Conservation (phyloP, 2,888 invertebrate species). For the Diloba caeruleocephala region DNA sequence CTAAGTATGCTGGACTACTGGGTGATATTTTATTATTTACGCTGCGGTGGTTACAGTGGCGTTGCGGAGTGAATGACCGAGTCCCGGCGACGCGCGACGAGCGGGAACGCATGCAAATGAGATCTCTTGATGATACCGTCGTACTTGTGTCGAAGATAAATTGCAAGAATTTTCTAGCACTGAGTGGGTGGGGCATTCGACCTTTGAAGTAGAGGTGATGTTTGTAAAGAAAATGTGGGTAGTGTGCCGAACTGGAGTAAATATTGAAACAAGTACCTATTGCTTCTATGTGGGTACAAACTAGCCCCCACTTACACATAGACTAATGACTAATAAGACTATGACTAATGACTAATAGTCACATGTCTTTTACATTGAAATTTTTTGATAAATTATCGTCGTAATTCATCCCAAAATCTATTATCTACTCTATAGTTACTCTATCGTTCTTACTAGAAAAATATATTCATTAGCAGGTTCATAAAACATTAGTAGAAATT, state of each 20-base stretch:
- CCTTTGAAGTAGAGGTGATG: slow-evolving; percentile 15
- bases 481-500: no score
- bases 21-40: slow-evolving; percentile 47
- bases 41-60: slow-evolving; percentile 31
- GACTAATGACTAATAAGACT: no score
- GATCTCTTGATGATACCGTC: slow-evolving; percentile 50
- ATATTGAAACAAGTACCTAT: no score
- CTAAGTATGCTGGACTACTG: slow-evolving; percentile 39
- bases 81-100: slow-evolving; percentile 52
- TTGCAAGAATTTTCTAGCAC: slow-evolving; percentile 26
- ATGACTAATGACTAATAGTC: no score
- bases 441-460: no score
- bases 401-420: no score
- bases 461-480: no score
- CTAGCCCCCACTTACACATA: no score
- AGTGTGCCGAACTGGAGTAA: slow-evolving; percentile 1
- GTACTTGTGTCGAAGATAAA: slow-evolving; percentile 27
- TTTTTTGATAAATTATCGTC: no score
- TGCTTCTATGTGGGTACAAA: no score
- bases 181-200: slow-evolving; percentile 10
- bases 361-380: no score
- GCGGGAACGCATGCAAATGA: slow-evolving; percentile 61
- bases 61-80: slow-evolving; percentile 64
- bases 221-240: slow-evolving; percentile 4
- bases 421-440: no score